phyloP scores from a whole-genome alignment of 2,113 vertebrate genomes.

The Nannobrachium achirus region DNA sequence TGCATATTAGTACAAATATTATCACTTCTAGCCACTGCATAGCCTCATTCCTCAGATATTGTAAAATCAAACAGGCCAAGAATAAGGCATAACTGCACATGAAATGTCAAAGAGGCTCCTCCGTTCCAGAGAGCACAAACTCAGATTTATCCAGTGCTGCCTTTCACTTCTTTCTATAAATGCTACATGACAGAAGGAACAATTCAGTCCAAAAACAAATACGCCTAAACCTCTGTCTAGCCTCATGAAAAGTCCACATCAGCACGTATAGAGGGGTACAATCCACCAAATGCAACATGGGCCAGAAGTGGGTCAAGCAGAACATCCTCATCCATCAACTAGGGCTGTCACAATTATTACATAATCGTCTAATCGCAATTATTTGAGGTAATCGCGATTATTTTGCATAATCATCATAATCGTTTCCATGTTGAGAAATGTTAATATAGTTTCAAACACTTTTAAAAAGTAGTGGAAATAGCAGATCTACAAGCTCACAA shows the following conservation, averaged over 20 bases:
- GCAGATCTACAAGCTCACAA: too few species aligned
- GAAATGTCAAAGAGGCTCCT: constrained; percentile 58
- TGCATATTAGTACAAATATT: not conserved
- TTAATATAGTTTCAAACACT: too few species aligned
- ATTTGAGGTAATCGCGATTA: too few species aligned
- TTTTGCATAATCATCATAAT: too few species aligned
- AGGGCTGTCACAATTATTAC: too few species aligned
- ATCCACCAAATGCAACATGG: constrained; percentile 3
- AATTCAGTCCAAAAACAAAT: too few species aligned
- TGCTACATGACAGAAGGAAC: not conserved
- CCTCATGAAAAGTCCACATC: constrained; percentile 25
- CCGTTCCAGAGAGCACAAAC: constrained; percentile 19
- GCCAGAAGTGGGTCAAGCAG: constrained; percentile 44
- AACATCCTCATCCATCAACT: constrained; percentile 17
- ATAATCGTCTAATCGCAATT: too few species aligned
- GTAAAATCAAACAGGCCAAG: not conserved
- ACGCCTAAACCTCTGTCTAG: not conserved
- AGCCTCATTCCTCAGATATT: constrained; percentile 12
- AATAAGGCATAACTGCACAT: constrained; percentile 25
- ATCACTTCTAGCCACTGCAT: not conserved
- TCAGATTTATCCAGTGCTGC: not conserved
- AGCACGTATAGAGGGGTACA: constrained; percentile 24
- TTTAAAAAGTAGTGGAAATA: too few species aligned
- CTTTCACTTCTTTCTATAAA: not conserved
- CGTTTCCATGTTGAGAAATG: too few species aligned